Evolutionary conservation across 1,140 invertebrate species (phyloP), one percentile per base, ranked within the genome.

Genomic region (Monomorium pharaonis): DNA sequence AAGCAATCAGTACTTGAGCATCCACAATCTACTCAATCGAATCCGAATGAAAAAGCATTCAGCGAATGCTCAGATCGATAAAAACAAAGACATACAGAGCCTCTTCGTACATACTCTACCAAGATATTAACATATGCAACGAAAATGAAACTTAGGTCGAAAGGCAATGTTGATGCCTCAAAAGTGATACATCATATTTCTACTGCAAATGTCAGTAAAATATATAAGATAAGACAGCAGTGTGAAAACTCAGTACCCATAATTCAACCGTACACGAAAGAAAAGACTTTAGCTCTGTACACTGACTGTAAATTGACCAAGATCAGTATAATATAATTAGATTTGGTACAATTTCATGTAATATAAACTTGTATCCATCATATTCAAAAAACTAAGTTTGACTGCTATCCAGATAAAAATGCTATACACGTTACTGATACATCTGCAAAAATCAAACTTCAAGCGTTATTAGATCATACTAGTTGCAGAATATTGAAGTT

Each of bases 391-490:
- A 65, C 33, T 56, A 81, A 81, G 42, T 4, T 3, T 3, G 42
- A 56, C 16, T 81, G 78, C 27, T 81, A 70, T 70, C 54, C 65
- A 16, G 27, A 49, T 0, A 24, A 56, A 54, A 27, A 42, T 37
- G 5, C 9, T 0, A 69, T 60, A 2, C 7, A 2, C 2, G 10
- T 70, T 3, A 69, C 65, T 18, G 65, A 81, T 54, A 7, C 18
- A 1, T 33, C 6, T 70, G 65, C 78, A 12, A 47, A 69, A 51
- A 42, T n/a, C n/a, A n/a, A n/a, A n/a, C n/a, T n/a, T n/a, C n/a
- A n/a, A n/a, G n/a, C n/a, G n/a, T n/a, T n/a, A 14, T 12, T 80
- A 18, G 27, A 80, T 54, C 47, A 67, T 14, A 81, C 63, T 9
- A 30, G 12, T 56, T 16, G 16, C 16, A 33, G 63, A 58, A 58